A percentile compares a stretch with the other conserved stretches of the same genome.
These are phyloP conservation scores for Amaurobius ferox DNA, from an alignment of 2,888 invertebrate genomes.

Conservation along the genomic window DNA sequence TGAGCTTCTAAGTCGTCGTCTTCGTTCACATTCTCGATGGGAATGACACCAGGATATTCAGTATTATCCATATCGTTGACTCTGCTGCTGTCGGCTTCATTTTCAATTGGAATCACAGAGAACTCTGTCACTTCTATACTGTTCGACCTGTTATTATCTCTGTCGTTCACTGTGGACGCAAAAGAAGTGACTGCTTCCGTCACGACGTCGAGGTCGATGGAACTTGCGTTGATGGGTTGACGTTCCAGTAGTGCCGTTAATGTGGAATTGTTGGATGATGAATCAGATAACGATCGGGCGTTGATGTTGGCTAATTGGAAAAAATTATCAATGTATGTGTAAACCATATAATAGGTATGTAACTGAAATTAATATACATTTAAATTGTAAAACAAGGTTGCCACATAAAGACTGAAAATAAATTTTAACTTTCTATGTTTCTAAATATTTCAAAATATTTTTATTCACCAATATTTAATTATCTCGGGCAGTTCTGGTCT, in stretches of 20 bases:
- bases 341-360: no score
- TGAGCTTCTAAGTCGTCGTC: neutral
- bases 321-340: no score
- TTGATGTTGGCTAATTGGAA: neutral
- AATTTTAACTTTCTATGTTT: neutral
- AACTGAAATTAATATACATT: neutral
- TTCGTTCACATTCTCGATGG: neutral
- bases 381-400: neutral
- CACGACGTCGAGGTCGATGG: slow-evolving; percentile 10
- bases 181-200: slow-evolving; percentile 6
- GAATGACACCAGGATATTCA: slow-evolving; percentile 2
- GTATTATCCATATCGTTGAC: neutral
- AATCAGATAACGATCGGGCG: neutral
- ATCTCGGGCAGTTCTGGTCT: no score
- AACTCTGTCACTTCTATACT: neutral
- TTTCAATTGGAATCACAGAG: slow-evolving; percentile 2
- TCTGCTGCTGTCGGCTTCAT: neutral
- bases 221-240: slow-evolving; percentile 45
- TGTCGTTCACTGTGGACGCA: neutral
- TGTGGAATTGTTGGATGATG: slow-evolving; percentile 40
- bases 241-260: slow-evolving; percentile 59
- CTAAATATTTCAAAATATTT: no score
- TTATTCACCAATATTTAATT: no score
- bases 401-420: neutral
- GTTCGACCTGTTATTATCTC: neutral